Percentiles rank a stretch among this genome's conserved stretches.
Conservation (phyloP, 2,888 invertebrate genomes). For the Calliopum simillimum region DNA sequence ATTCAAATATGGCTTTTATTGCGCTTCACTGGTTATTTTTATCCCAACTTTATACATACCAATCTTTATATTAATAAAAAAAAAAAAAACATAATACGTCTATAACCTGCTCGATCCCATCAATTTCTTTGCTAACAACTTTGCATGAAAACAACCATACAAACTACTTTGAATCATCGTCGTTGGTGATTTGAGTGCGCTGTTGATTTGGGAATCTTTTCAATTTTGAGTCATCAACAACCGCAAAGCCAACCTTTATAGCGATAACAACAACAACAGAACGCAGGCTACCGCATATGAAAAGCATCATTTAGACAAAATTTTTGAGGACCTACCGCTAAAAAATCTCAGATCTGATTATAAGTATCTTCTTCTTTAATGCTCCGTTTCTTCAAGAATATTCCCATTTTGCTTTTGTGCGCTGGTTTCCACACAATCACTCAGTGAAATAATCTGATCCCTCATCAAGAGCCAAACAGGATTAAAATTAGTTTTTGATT, state of each 20-base stretch:
- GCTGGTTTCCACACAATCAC: conserved; percentile 31
- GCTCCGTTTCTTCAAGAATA: not conserved
- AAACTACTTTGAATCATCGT: not conserved
- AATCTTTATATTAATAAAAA: conserved; percentile 20
- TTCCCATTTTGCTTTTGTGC: too few relatives aligned
- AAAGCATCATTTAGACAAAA: conserved; percentile 31
- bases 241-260: conserved; percentile 7
- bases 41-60: not conserved
- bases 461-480: conserved; percentile 63
- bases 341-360: conserved; percentile 21
- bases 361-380: not conserved
- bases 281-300: conserved; percentile 22
- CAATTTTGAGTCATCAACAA: conserved; percentile 29
- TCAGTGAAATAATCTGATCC: conserved; percentile 58
- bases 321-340: conserved; percentile 36
- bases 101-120: conserved; percentile 37
- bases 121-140: conserved; percentile 39
- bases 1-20: not conserved
- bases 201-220: conserved; percentile 22
- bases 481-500: conserved; percentile 68
- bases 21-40: not conserved
- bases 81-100: too few relatives aligned
- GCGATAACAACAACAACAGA: conserved; percentile 34
- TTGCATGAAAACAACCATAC: conserved; percentile 5
- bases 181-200: conserved; percentile 11